Conservation (phyloP, 2,797 vertebrate genomes). For the Enteromius anoplus region DNA sequence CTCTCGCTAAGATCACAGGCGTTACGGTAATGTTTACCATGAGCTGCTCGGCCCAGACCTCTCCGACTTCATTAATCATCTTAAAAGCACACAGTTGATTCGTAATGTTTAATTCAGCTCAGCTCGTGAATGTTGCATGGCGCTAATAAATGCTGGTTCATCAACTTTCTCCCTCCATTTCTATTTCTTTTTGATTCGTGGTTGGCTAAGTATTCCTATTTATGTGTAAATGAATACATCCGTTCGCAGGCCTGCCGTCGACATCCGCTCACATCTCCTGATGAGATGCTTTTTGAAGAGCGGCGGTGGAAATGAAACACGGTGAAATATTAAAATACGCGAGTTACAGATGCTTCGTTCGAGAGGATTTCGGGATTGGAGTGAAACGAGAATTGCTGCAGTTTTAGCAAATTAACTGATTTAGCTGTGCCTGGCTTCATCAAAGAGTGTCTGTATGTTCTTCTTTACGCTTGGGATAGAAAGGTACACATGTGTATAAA, state of each 20-base stretch:
- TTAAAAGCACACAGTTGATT: conserved; percentile 75
- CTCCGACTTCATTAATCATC: conserved; percentile 77
- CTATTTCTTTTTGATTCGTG: conserved; percentile 28
- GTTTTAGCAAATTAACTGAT: conserved; percentile 7
- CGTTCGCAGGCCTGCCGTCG: conserved; percentile 27
- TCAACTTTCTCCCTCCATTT: conserved; percentile 71
- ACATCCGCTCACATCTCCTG: conserved; percentile 26
- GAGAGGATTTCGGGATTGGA: background rate
- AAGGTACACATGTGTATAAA: background rate
- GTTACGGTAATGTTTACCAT: conserved; percentile 74
- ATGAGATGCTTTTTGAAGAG: conserved; percentile 46
- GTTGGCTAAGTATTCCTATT: conserved; percentile 56
- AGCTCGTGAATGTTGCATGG: conserved; percentile 76
- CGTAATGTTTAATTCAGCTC: conserved; percentile 83
- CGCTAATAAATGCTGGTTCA: conserved; percentile 81
- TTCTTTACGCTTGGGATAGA: background rate
- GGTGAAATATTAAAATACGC: conserved; percentile 39
- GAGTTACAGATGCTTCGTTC: background rate
- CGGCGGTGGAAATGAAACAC: conserved; percentile 22
- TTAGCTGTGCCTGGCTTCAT: background rate
- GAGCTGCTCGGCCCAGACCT: conserved; percentile 68
- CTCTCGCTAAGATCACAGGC: conserved; percentile 74
- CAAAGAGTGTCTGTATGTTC: background rate
- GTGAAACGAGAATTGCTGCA: background rate
- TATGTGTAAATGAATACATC: conserved; percentile 54